phyloP scores from a whole-genome alignment of 2,797 vertebrate genomes.

The Crypturellus tataupa region DNA sequence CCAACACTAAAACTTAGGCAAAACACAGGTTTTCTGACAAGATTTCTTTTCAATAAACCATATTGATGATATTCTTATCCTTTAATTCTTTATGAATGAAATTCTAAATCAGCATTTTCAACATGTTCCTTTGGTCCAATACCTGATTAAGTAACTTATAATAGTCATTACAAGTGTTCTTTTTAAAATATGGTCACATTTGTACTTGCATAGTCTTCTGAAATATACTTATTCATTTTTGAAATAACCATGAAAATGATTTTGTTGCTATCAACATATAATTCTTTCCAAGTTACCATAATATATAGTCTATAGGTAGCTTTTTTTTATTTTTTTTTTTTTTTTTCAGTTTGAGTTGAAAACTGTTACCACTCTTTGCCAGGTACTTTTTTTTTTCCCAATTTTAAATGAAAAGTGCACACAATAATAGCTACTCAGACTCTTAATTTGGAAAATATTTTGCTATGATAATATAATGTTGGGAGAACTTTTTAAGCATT shows the following conservation, averaged over 20 bases:
- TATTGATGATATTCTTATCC: not conserved
- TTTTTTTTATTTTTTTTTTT: not conserved
- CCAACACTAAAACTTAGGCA: not conserved
- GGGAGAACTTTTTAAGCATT: not conserved
- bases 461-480: not conserved
- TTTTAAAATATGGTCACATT: not conserved
- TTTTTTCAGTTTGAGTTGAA: not conserved
- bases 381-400: not conserved
- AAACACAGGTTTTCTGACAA: not conserved
- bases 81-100: not conserved
- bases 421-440: not conserved
- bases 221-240: not conserved
- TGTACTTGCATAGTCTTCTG: not conserved
- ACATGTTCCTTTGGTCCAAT: not conserved
- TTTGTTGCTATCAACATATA: not conserved
- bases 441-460: not conserved
- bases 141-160: not conserved
- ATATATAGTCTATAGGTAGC: not conserved
- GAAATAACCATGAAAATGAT: not conserved
- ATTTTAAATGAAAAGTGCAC: not conserved
- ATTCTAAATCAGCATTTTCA: not conserved
- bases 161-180: not conserved
- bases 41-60: not conserved
- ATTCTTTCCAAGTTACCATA: not conserved
- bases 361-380: not conserved